These are phyloP conservation scores for Dipodomys ordii DNA, from an alignment of 2,113 vertebrate genomes.

Conservation along the genomic window DNA sequence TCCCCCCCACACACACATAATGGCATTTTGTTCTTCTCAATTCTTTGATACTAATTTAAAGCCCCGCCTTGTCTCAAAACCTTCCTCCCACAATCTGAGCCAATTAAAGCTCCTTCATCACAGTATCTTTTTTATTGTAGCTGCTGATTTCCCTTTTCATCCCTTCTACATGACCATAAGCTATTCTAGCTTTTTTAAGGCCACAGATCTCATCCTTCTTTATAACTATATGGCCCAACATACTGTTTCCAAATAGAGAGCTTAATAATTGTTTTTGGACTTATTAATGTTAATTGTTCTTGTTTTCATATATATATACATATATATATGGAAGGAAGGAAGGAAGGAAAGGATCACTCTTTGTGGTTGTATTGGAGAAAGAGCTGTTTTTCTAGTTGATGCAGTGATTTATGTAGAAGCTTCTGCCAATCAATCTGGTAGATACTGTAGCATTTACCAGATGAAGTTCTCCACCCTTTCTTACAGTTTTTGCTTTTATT, in stretches of 20 bases:
- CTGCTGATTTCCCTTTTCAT: not conserved
- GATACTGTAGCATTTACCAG: not conserved
- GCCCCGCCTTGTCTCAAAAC: not conserved
- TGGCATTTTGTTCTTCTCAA: not conserved
- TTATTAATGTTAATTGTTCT: not conserved
- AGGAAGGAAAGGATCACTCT: not conserved
- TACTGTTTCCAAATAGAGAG: not conserved
- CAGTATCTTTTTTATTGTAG: not conserved
- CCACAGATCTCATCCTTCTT: not conserved
- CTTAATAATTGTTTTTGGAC: not conserved
- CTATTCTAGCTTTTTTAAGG: not conserved
- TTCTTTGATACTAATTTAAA: conserved; percentile 8
- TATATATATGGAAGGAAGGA: not conserved
- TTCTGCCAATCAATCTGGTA: not conserved
- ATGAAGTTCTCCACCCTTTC: not conserved
- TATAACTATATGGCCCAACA: not conserved
- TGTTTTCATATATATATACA: not conserved
- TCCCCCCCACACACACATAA: not conserved
- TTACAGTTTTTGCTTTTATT: not conserved
- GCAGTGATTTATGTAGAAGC: not conserved
- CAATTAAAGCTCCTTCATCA: not conserved
- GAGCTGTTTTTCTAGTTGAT: not conserved
- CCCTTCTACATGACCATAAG: not conserved
- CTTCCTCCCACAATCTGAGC: not conserved
- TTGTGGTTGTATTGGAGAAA: not conserved